Evolutionary conservation across 92 coral and sea anemone species (phyloP), one percentile per base, ranked within the genome.

Genomic region (Zoanthus sociatus): DNA sequence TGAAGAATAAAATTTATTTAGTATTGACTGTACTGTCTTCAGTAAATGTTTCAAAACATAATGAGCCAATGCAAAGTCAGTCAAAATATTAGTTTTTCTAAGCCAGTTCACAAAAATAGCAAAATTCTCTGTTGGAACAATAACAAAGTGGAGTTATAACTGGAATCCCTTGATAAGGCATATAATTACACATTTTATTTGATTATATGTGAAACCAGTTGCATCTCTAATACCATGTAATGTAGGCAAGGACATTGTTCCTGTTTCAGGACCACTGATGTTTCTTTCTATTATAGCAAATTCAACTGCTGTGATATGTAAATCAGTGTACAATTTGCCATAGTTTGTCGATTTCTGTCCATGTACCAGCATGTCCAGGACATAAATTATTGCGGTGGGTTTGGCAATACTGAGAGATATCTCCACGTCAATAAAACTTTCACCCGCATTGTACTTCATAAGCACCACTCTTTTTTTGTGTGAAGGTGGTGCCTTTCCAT

Each of bases 381-480:
- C 71, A 64, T 64, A 64, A 64, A 64, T 32, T 64, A 64, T 32
- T 0, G 71, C 30, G 71, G 71, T 64, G 71, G 71, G 71, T 64
- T 64, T 32, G 71, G 71, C 71, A n/a, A 64, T 64, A 64, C 71
- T 64, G 71, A 64, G 71, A 64, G 71, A 64, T 64, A 32, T 64
- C 71, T 32, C 71, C 37, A 64, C 71, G 71, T 64, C 30, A 1
- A 64, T 64, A 64, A 64, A 21, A 64, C 71, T 64, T 64, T 64
- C 71, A 64, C 71, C 31, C 31, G 71, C 71, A 64, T 64, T 64
- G 71, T 64, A 64, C 31, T 64, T 64, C 71, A 64, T 64, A 64
- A 64, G 71, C 71, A 32, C 31, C 71, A 64, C 31, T 32, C 71
- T 0, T 4, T 64, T 64, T 64, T 64, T 64, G 71, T 64, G 71